Base-by-base conservation (phyloP, 2,113 vertebrate species). In the Pelmatolapia mariae region DNA sequence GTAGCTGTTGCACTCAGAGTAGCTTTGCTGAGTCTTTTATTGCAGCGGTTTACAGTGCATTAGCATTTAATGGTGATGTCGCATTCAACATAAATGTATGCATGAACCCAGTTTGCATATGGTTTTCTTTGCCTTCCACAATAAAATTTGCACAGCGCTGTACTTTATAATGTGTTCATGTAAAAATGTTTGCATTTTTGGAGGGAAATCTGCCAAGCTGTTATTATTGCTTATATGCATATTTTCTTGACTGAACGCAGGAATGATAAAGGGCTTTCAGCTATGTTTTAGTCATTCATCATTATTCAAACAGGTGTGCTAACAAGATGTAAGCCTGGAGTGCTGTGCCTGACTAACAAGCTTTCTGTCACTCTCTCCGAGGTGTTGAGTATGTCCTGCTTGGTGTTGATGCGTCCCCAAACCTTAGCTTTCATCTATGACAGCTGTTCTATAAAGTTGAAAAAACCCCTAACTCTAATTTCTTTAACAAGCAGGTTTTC, bases 221-320 rank as follows among this genome's bases (percentile, higher is more conserved):
- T 68, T 47, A 68, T 81, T 53, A 87, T 87, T 16, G 22, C 22
- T 45, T 45, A 73, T 29, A 45, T 47, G 15, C 15, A 73, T 45
- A 26, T 87, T 81, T 89, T 91, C 83, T 92, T 61, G n/a, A 36
- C 91, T 88, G 90, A 93, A 92, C 84, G 31, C 24, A 80, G 79
- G 80, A 81, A 94, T 88, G 90, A 87, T 89, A 89, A 87, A 87
- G 24, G 52, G 87, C 92, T 94, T 68, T 76, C 57, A 84, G 89
- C 94, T 83, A 79, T 83, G 87, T 86, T 84, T 86, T 90, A 91
- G 91, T 93, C 94, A 88, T 90, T 94, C 95, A 92, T 90, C 59
- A 84, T 92, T 91, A 93, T 89, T 89, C 80, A 43, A 78, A 47
- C 9, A 13, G 47, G 16, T 47, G 81, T 61, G 47, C 85, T 87